Conservation (phyloP, 2,113 vertebrate species). For the Brienomyrus brachyistius region DNA sequence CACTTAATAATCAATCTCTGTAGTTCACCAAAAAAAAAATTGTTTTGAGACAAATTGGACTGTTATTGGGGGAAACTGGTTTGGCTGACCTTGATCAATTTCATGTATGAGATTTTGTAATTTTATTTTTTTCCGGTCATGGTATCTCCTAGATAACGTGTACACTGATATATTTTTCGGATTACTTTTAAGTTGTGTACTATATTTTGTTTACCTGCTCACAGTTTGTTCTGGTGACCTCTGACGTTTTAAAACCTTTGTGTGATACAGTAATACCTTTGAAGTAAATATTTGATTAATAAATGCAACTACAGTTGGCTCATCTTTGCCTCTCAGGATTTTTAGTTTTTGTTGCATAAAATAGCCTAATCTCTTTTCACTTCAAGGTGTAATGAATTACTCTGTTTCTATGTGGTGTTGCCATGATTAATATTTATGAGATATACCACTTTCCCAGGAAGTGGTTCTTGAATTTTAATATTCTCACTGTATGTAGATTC, state of each 20-base stretch:
- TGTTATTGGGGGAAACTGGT: background rate
- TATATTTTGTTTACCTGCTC: background rate
- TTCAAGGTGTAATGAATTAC: background rate
- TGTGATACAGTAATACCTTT: background rate
- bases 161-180: slow-evolving; percentile 20
- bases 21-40: background rate
- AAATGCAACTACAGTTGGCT: background rate
- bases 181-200: background rate
- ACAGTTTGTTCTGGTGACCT: background rate
- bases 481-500: background rate
- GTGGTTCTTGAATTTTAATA: background rate
- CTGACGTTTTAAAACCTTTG: slow-evolving; percentile 4
- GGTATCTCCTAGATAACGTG: background rate
- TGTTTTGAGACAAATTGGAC: background rate
- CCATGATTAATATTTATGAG: background rate
- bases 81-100: background rate
- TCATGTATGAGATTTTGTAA: slow-evolving; percentile 9
- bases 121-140: slow-evolving; percentile 6
- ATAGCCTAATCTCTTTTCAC: background rate
- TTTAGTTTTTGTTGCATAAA: background rate
- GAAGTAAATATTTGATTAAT: background rate
- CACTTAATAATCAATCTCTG: background rate
- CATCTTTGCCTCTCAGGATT: background rate
- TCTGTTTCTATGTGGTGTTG: background rate
- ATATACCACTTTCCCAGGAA: background rate